Percentiles rank a stretch among this genome's conserved stretches.
These are phyloP conservation scores for Chamaea fasciata DNA, from an alignment of 2,113 vertebrate genomes.

Conservation along the genomic window DNA sequence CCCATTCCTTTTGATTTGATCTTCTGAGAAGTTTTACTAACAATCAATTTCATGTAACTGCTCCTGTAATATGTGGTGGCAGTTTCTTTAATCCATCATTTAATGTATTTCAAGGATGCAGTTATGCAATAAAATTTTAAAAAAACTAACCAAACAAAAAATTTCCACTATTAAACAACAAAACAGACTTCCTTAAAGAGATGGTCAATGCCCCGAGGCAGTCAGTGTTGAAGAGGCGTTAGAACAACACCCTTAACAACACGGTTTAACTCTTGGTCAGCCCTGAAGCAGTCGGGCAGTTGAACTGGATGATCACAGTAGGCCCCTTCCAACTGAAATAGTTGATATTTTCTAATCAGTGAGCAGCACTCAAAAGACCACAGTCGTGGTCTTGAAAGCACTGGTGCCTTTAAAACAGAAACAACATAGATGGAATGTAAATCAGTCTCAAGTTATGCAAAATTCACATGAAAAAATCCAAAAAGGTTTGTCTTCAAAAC, in stretches of 20 bases:
- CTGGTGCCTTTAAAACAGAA: not conserved
- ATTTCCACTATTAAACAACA: not conserved
- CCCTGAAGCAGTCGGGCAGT: not conserved
- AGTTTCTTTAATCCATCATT: not conserved
- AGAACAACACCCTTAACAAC: not conserved
- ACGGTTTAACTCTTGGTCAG: not conserved
- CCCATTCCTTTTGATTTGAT: not conserved
- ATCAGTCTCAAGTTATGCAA: not conserved
- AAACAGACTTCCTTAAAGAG: not conserved
- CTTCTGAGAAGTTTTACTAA: not conserved
- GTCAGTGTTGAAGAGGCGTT: not conserved
- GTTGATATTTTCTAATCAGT: not conserved
- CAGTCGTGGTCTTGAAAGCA: not conserved
- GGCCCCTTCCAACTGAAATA: not conserved
- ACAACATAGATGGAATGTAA: rapidly evolving
- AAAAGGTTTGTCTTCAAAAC: not conserved
- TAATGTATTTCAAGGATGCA: not conserved
- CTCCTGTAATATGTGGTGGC: not conserved
- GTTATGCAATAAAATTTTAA: not conserved
- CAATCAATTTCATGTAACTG: not conserved
- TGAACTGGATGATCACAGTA: not conserved
- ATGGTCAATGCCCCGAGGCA: no score
- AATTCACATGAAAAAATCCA: not conserved
- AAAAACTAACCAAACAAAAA: not conserved
- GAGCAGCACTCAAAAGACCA: not conserved